These are phyloP conservation scores for Eulimnadia texana DNA, from an alignment of 1,140 invertebrate genomes.

Conservation along the genomic window DNA sequence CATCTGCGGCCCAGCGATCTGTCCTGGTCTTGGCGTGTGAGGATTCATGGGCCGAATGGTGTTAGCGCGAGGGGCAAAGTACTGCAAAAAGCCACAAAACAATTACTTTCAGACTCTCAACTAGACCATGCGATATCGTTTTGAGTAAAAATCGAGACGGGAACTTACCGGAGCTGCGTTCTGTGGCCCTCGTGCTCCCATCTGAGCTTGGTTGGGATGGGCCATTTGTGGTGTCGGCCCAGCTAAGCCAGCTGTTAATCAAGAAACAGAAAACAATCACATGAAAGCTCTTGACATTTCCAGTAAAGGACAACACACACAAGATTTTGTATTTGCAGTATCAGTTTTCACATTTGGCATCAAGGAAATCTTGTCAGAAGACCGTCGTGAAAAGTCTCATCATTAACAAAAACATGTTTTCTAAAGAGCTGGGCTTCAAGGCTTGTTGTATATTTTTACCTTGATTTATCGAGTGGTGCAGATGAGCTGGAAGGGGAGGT, in stretches of 20 bases:
- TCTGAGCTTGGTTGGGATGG: background rate
- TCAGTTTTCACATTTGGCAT: background rate
- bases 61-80: background rate
- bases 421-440: too few species aligned
- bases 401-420: too few species aligned
- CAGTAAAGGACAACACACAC: too few species aligned
- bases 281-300: background rate
- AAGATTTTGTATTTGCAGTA: too few species aligned
- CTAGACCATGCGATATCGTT: background rate
- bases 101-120: background rate
- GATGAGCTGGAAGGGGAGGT: conserved; percentile 1
- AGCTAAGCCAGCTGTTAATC: background rate
- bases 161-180: background rate
- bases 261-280: background rate
- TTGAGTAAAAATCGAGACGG: too few species aligned
- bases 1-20: background rate
- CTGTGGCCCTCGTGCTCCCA: background rate
- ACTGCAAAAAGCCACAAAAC: background rate
- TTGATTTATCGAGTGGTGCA: background rate
- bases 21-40: background rate
- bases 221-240: background rate
- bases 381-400: conserved; percentile 6
- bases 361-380: background rate
- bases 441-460: too few species aligned
- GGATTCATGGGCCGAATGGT: background rate